These are phyloP conservation scores for Anthophora plumipes DNA, from an alignment of 2,888 invertebrate genomes.

Conservation along the genomic window DNA sequence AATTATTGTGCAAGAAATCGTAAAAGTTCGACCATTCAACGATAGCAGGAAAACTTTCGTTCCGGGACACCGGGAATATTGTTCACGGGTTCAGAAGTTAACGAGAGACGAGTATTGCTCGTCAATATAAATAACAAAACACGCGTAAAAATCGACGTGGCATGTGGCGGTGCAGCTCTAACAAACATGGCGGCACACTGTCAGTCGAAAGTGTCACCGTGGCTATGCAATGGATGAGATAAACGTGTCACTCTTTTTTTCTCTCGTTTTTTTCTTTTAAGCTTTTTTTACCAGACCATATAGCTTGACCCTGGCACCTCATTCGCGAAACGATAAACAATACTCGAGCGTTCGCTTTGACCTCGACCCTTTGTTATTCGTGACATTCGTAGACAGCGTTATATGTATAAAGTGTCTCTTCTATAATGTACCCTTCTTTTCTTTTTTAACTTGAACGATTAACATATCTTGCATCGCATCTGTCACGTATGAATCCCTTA, in stretches of 20 bases:
- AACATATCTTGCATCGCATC: no score
- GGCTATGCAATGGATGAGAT: constrained; percentile 39
- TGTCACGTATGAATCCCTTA: background rate
- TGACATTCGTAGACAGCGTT: background rate
- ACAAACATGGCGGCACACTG: background rate
- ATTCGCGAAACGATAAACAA: constrained; percentile 48
- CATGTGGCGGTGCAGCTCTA: background rate
- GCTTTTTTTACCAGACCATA: constrained; percentile 35
- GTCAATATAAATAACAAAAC: constrained; percentile 21
- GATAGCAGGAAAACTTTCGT: constrained; percentile 41
- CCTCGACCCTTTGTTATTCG: constrained; percentile 32
- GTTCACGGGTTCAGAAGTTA: constrained; percentile 24
- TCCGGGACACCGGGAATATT: background rate
- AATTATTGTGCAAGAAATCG: constrained; percentile 35
- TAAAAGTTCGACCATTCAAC: constrained; percentile 18
- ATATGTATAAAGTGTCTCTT: background rate
- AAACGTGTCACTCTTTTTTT: constrained; percentile 23
- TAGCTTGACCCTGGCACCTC: constrained; percentile 33
- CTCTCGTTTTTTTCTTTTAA: background rate
- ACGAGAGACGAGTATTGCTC: constrained; percentile 9
- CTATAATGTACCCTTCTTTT: background rate
- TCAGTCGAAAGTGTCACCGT: constrained; percentile 30
- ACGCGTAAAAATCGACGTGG: constrained; percentile 10
- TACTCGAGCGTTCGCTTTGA: constrained; percentile 33
- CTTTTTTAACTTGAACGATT: background rate